Evolutionary conservation across 2,113 vertebrate genomes (phyloP).

Genomic region (Proterorhinus semilunaris): DNA sequence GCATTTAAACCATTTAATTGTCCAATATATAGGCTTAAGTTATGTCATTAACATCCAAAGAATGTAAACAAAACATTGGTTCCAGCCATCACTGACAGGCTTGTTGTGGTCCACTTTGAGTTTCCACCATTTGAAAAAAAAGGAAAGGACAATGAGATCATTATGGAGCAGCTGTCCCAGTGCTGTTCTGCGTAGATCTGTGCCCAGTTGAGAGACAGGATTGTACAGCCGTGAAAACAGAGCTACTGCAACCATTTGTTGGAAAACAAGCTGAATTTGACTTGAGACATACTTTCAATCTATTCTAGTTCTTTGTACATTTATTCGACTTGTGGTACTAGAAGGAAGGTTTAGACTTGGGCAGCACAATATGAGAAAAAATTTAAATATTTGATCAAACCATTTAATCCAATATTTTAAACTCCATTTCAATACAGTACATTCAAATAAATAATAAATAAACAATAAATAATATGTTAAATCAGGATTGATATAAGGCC

Average conservation of each 20-base stretch:
- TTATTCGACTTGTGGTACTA: no score
- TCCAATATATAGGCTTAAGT: not conserved
- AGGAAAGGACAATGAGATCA: conserved; percentile 68
- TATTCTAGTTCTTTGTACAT: not conserved
- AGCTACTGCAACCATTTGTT: conserved; percentile 21
- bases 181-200: conserved; percentile 40
- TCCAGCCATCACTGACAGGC: conserved; percentile 40
- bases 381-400: no score
- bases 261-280: not conserved
- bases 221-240: conserved; percentile 48
- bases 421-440: not conserved
- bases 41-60: conserved; percentile 17
- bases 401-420: not conserved
- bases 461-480: no score
- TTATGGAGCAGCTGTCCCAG: conserved; percentile 56
- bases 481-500: no score
- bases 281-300: not conserved
- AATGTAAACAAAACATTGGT: conserved; percentile 54
- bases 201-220: conserved; percentile 51
- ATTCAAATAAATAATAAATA: no score
- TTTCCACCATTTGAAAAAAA: conserved; percentile 55
- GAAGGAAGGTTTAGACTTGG: no score
- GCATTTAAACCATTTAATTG: not conserved
- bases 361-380: no score
- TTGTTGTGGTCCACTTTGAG: conserved; percentile 51